Evolutionary conservation across 2,113 vertebrate genomes (phyloP), one percentile per base, ranked within the genome.

Genomic region (Festucalex cinctus): DNA sequence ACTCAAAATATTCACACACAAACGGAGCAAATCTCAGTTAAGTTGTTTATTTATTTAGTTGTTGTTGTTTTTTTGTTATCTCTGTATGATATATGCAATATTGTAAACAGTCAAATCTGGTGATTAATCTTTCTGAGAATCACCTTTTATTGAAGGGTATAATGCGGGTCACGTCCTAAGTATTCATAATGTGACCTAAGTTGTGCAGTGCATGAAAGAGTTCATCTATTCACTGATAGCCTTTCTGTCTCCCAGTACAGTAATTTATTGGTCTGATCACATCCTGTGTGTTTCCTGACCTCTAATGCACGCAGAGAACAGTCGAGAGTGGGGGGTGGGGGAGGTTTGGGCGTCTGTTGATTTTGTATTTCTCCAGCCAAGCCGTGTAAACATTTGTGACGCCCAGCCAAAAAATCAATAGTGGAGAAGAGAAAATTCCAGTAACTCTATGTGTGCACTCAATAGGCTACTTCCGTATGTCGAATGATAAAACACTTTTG

Each of bases 351-450:
- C 56, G 80, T 77, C 63, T 28, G 78, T 78, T 74, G 61, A 68
- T 76, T 74, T 75, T 69, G 73, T 58, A 48, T 81, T 75, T 81
- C 83, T 86, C 75, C 76, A 43, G 16, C 59, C 35, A 67, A 22
- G 72, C 65, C 76, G 71, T 79, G 73, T 68, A 71, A 82, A 88
- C 82, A 73, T 78, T 80, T 80, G 75, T 61, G 3, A 76, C 72
- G 66, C 32, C 35, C 62, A 9, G 44, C 68, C 82, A 88, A 54
- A 70, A 83, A 88, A 90, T 90, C 88, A 86, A 90, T 90, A 86
- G 13, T 10, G 65, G 69, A 82, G 69, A 69, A 69, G 65, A 80
- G 78, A 77, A 24, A 75, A 70, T 90, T 88, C 87, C 88, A 81
- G 88, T 78, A 85, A 88, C 58, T 32, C 24, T 28, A 14, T 20